Percentiles rank a stretch among this genome's conserved stretches.
phyloP scores from a whole-genome alignment of 2,113 vertebrate species.

The Rhea pennata region DNA sequence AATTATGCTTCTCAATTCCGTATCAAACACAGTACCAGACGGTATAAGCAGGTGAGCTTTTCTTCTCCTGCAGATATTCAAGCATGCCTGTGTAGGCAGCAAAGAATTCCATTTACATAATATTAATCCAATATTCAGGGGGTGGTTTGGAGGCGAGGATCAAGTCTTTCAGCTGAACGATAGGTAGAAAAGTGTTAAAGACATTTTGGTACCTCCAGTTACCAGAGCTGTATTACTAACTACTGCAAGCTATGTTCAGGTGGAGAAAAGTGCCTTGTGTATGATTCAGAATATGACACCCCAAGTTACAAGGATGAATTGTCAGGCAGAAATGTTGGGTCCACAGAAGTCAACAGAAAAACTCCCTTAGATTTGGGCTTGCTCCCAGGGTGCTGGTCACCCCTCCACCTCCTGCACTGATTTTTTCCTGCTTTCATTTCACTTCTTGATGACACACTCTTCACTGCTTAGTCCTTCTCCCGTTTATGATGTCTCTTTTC shows the following conservation, averaged over 20 bases:
- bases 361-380: neutral
- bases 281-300: neutral
- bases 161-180: neutral
- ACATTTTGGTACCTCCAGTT: neutral
- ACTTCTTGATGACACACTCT: neutral
- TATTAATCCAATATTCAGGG: neutral
- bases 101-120: neutral
- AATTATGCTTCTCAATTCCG: neutral
- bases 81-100: too few species aligned
- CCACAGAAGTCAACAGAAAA: neutral
- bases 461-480: neutral
- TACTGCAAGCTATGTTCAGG: neutral
- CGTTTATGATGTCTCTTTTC: neutral
- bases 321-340: neutral
- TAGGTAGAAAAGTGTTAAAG: neutral
- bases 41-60: neutral
- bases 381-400: neutral
- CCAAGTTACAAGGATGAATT: neutral
- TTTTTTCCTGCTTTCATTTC: neutral
- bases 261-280: neutral
- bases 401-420: neutral
- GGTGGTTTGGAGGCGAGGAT: neutral
- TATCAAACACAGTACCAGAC: neutral
- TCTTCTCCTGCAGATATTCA: neutral
- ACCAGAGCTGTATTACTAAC: neutral